Base-by-base conservation (phyloP, 2,113 vertebrate genomes). In the Tupaia tana region DNA sequence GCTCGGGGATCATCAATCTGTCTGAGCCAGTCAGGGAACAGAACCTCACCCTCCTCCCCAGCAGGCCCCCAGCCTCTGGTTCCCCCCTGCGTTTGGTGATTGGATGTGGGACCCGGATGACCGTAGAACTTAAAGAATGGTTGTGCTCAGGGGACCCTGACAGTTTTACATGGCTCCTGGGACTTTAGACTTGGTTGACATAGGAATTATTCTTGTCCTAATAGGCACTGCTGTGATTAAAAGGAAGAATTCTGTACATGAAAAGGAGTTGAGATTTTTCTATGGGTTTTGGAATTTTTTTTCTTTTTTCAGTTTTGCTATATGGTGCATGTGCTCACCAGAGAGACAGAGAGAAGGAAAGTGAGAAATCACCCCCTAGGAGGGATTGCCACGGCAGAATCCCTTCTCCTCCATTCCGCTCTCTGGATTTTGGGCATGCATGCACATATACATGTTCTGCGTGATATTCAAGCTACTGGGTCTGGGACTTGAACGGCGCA, bases 21-120 rank as follows among this genome's bases (percentile, higher is more conserved):
- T 92, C 34, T 12, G 34, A 10, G 9, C 10, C 19, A 25, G 58
- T 20, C 13, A 16, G 89, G 64, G 16, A 16, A 8, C 67, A 66
- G 77, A 69, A 56, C 13, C 7, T 9, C 22, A 1, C 0, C 11
- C 3, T 22, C 56, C 1, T 25, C 2, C 8, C 29, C n/a, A 2
- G 13, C n/a, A 4, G 13, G 22, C 27, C 9, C 2, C 34, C 6
- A 0, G 29, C 19, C 0, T 25, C 13, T 24, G 52, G 18, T 59
- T 1, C 6, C 24, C 15, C 18, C 66, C 24, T 22, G 79, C 61
- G 1, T 52, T 24, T 54, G 85, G 20, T 2, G 14, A 6, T 12
- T 87, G 61, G 56, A 6, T 74, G 56, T 10, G 58, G 24, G 27
- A 2, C 70, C 73, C 27, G 31, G 64, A 29, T 16, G 24, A 19